Percentiles rank a stretch among this genome's conserved stretches.
These are phyloP conservation scores for Pipistrellus pipistrellus DNA, from an alignment of 2,797 vertebrate species.

Conservation along the genomic window DNA sequence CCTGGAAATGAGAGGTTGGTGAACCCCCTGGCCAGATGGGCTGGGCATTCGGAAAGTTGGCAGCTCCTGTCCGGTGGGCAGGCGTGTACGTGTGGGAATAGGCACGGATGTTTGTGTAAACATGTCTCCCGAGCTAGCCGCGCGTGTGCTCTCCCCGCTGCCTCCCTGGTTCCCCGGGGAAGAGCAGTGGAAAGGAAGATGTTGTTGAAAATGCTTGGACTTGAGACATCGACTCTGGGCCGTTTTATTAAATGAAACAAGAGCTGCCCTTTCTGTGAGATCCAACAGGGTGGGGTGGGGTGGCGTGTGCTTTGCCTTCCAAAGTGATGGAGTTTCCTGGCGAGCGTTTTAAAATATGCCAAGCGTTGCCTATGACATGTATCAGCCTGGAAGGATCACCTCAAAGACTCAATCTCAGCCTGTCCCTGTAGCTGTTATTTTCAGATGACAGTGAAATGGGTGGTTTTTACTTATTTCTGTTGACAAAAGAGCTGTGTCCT, in stretches of 20 bases:
- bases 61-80: background rate
- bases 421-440: background rate
- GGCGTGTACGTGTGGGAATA: background rate
- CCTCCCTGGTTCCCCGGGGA: background rate
- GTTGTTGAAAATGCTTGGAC: background rate
- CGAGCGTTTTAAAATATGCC: background rate
- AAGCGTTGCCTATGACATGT: background rate
- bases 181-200: background rate
- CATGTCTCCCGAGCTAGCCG: background rate
- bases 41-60: constrained; percentile 68
- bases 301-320: background rate
- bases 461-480: constrained; percentile 20
- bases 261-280: background rate
- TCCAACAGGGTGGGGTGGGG: background rate
- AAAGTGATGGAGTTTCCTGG: background rate
- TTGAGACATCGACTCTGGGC: constrained; percentile 22
- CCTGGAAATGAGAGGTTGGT: background rate
- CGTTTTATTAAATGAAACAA: background rate
- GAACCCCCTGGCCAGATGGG: background rate
- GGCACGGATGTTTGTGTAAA: constrained; percentile 8
- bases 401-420: background rate
- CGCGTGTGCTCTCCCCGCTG: background rate
- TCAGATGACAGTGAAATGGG: background rate
- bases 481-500: background rate
- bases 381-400: background rate